Base-by-base conservation (phyloP, 2,888 invertebrate genomes). In the Tanaodytes sp. region DNA sequence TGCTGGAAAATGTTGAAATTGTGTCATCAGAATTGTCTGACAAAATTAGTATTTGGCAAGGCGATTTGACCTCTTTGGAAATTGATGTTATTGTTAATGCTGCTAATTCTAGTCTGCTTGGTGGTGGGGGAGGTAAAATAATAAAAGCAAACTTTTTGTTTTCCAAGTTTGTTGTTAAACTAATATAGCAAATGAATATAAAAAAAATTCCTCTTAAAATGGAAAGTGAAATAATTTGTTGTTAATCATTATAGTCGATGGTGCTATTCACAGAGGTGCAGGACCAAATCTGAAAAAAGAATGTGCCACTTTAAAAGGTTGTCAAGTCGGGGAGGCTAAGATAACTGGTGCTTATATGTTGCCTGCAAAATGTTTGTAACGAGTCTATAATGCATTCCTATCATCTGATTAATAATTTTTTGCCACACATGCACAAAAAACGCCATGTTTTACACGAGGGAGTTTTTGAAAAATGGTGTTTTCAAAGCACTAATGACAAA, bases 41-140 rank as follows among this genome's bases (percentile, higher is more conserved):
- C n/a, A 91, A 89, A 81, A 87, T 92, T 40, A 90, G 90, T 5
- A 84, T 92, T 64, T 93, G 89, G 86, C 86, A 86, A 80, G 95
- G 95, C 1, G 95, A 96, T 81, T 95, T 97, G 18, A 96, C 95
- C 0, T 87, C 88, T 49, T 86, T 97, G 42, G 93, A 94, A 87
- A 88, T 96, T 61, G 95, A 95, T 87, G 93, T 91, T 0, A 94
- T 96, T 76, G 95, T 95, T 0, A 96, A 96, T 87, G 96, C 96
- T 30, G 96, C 96, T 0, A 96, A 96, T 85, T 88, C 88, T 0
- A 83, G 85, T 15, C 85, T 96, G 37, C 82, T 88, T 43, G 94
- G 93, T 5, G 96, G 96, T 18, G 95, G 95, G 20, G 95, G 96
- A 82, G 90, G 90, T 33, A n/a, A 33, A n/a, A 6, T 27, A 27